Conservation (phyloP, 2,888 invertebrate species). For the Aleiodes alternator region DNA sequence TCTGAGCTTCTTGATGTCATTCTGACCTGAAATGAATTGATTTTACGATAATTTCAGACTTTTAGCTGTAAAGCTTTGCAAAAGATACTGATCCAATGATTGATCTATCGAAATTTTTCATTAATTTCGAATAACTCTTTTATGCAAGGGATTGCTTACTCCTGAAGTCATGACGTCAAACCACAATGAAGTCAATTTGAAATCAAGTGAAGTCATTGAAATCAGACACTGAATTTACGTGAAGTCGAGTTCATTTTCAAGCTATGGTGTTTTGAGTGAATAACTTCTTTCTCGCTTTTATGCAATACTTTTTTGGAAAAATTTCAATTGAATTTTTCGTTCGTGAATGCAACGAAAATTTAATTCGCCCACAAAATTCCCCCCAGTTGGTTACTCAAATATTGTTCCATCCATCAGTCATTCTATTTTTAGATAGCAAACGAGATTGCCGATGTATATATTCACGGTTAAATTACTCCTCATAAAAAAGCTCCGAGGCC, state of each 20-base stretch:
- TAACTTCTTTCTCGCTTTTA: no score
- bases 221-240: no score
- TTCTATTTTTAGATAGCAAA: conserved; percentile 39
- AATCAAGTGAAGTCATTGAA: no score
- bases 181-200: no score
- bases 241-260: no score
- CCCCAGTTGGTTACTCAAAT: conserved; percentile 36
- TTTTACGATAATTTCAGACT: not conserved
- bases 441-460: conserved; percentile 24
- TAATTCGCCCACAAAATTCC: conserved; percentile 33
- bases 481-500: not conserved
- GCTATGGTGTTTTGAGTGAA: no score
- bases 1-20: conserved; percentile 91
- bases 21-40: conserved; percentile 82
- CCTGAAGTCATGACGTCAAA: no score
- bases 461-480: conserved; percentile 19
- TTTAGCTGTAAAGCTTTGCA: not conserved
- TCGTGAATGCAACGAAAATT: conserved; percentile 7
- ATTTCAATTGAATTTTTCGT: not conserved
- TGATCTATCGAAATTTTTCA: no score
- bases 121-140: not conserved
- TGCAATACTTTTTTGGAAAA: not conserved
- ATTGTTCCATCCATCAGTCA: conserved; percentile 48
- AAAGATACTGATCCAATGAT: no score
- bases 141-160: no score